Base-by-base conservation (phyloP, 1,140 invertebrate genomes). In the Drosophila kepulauana region DNA sequence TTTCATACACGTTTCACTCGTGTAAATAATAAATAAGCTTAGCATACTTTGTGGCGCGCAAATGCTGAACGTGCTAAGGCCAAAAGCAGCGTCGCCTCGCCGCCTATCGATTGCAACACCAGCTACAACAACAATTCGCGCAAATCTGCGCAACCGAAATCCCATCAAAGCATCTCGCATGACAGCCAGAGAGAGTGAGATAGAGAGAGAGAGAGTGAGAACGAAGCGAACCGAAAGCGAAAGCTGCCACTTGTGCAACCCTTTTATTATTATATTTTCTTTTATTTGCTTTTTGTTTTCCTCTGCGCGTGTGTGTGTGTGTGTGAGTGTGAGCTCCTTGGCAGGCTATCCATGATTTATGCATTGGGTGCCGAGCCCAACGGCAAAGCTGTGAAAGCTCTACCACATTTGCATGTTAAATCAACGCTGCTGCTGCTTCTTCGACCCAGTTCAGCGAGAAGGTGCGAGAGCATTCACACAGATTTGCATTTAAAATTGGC, bases 11-110 rank as follows among this genome's bases (percentile, higher is more conserved):
- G 85, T 90, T 89, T 89, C 86, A 81, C 59, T 84, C 81, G 78
- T 89, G 75, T 89, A 89, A 89, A 89, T 89, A 89, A 89, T 89
- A 89, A 89, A 89, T 90, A 89, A 89, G 86, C 84, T 72, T 80
- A 88, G 86, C 78, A 79, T 88, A 81, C 81, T 88, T 88, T 88
- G 78, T 58, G 85, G 81, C 78, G 85, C 74, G 82, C 66, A 78
- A 82, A 81, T 70, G 78, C 73, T 79, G 81, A 70, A 74, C 63
- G 74, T 79, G 74, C 61, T 61, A 41, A 64, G 61, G 57, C 80
- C 64, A 41, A 52, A 81, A 76, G 38, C 48, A 8, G 41, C 51
- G 20, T 10, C 65, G 64, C 73, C 82, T 86, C 51, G 30, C n/a
- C 65, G 64, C 74, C 82, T 86, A 87, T 87, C 84, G 82, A 87